phyloP scores from a whole-genome alignment of 1,140 invertebrate genomes.

The Cephus cinctus region DNA sequence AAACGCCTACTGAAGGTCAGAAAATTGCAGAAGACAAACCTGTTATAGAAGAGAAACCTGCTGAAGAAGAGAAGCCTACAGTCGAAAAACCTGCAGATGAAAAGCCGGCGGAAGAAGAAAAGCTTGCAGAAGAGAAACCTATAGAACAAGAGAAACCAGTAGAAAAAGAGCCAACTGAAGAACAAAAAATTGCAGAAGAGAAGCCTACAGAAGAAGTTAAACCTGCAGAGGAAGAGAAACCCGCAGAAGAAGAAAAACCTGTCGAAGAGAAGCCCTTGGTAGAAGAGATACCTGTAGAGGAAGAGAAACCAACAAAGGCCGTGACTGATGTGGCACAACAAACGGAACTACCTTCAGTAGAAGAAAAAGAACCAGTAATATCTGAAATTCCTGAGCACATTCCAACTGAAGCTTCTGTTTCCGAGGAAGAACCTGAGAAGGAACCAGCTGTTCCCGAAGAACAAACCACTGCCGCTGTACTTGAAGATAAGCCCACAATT shows the following conservation, averaged over 20 bases:
- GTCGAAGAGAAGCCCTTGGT: slow-evolving; percentile 6
- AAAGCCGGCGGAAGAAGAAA: slow-evolving; percentile 15
- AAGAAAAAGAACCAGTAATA: slow-evolving; percentile 11
- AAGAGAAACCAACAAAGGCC: background rate
- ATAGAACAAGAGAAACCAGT: too few species aligned
- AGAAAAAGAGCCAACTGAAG: background rate
- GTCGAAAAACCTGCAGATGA: slow-evolving; percentile 6
- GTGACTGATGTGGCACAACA: background rate
- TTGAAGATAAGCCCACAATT: too few species aligned
- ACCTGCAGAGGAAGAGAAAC: background rate
- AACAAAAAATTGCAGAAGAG: slow-evolving; percentile 13
- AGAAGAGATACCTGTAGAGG: background rate
- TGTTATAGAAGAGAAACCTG: slow-evolving; percentile 7
- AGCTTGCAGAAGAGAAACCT: background rate
- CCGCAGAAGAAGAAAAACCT: slow-evolving; percentile 12
- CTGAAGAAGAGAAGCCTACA: background rate
- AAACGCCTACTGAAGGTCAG: slow-evolving; percentile 24
- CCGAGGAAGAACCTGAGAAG: slow-evolving; percentile 4
- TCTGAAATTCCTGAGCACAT: too few species aligned
- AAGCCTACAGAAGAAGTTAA: too few species aligned
- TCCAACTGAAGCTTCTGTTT: slow-evolving; percentile 10
- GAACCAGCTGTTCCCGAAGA: background rate
- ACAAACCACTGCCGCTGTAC: too few species aligned
- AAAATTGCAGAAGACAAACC: slow-evolving; percentile 12
- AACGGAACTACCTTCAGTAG: background rate